A percentile compares a stretch with the other conserved stretches of the same genome.
These are phyloP conservation scores for Nipponacmea schrenckii DNA, from an alignment of 2,888 invertebrate species.

Conservation along the genomic window DNA sequence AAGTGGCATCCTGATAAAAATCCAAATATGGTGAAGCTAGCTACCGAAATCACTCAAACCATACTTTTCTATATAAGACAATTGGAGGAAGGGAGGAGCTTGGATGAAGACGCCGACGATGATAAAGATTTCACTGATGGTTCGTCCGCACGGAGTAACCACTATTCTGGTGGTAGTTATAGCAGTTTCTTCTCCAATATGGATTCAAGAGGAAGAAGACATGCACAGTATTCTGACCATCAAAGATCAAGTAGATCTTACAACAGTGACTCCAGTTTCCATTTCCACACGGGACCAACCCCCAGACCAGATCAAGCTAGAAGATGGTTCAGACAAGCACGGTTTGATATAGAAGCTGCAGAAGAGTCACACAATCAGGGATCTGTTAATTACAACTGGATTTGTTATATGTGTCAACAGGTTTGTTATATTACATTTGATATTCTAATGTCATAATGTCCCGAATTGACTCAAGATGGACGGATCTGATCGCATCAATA, in stretches of 20 bases:
- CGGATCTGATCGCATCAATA: background rate
- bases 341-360: too few relatives aligned
- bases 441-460: background rate
- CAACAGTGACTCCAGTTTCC: too few relatives aligned
- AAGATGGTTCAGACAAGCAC: too few relatives aligned
- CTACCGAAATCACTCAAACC: background rate
- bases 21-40: conserved; percentile 1
- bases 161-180: too few relatives aligned
- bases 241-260: background rate
- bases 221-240: background rate
- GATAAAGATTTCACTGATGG: background rate
- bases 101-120: background rate
- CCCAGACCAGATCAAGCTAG: conserved; percentile 17
- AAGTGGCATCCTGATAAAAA: too few relatives aligned
- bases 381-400: too few relatives aligned
- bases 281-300: background rate
- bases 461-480: background rate
- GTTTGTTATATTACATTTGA: conserved; percentile 12
- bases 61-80: background rate
- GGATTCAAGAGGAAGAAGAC: background rate
- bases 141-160: too few relatives aligned
- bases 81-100: background rate
- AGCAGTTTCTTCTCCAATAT: too few relatives aligned
- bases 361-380: too few relatives aligned
- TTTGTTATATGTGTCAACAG: too few relatives aligned